A percentile compares a stretch with the other conserved stretches of the same genome.
Conservation (phyloP, 2,888 invertebrate species). For the Gisinianus flammeolus region DNA sequence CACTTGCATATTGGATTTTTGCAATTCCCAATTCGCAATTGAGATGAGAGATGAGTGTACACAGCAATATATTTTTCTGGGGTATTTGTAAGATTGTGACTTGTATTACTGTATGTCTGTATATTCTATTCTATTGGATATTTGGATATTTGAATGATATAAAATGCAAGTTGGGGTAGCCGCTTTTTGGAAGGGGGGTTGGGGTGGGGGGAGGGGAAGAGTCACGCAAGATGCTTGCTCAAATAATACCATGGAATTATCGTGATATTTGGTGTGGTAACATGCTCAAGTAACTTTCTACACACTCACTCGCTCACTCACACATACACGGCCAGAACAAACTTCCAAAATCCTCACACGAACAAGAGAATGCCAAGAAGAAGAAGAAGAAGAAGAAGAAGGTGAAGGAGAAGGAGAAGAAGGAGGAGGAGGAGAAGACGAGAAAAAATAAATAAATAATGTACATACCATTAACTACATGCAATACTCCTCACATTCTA, state of each 20-base stretch:
- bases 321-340: neutral
- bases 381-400: neutral
- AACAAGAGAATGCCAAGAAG: neutral
- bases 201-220: neutral
- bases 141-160: too few relatives aligned
- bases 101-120: too few relatives aligned
- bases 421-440: neutral
- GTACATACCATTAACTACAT: constrained; percentile 4
- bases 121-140: too few relatives aligned
- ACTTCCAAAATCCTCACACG: neutral
- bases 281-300: constrained; percentile 1
- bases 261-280: neutral
- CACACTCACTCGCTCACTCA: neutral
- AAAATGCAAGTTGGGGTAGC: too few relatives aligned
- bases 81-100: too few relatives aligned
- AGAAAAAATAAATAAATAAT: constrained; percentile 12
- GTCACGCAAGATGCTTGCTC: constrained; percentile 4
- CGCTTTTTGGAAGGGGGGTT: too few relatives aligned
- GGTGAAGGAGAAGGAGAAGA: neutral
- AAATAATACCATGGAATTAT: neutral
- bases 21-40: too few relatives aligned
- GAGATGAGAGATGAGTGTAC: too few relatives aligned
- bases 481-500: neutral
- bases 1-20: too few relatives aligned
- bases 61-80: too few relatives aligned